phyloP scores from a whole-genome alignment of 2,797 vertebrate species.

The Forpus xanthops region DNA sequence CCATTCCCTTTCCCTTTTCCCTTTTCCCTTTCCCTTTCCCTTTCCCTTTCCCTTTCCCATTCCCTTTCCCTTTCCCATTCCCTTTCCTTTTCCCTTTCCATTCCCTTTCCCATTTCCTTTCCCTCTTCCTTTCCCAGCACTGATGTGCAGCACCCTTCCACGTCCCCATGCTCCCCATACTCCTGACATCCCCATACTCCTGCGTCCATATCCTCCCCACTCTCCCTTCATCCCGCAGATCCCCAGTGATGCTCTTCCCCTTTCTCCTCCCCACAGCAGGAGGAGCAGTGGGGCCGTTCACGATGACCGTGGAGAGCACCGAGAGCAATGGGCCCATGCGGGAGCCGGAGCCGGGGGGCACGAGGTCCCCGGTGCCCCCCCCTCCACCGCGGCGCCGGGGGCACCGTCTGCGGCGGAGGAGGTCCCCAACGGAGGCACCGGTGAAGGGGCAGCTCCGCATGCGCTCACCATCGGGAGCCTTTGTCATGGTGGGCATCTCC shows the following conservation, averaged over 20 bases:
- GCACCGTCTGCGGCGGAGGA: slow-evolving; percentile 78
- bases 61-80: no score
- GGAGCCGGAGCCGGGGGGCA: background rate
- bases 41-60: accelerated
- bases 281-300: background rate
- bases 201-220: background rate
- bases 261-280: slow-evolving; percentile 2
- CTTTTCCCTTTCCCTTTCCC: accelerated
- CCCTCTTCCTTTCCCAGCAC: background rate
- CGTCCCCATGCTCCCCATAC: no score
- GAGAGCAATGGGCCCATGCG: slow-evolving; percentile 46
- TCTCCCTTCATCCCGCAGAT: accelerated
- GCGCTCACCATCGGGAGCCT: slow-evolving; percentile 89
- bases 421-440: slow-evolving; percentile 48
- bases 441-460: slow-evolving; percentile 89
- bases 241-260: background rate
- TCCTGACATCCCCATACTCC: background rate
- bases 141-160: background rate
- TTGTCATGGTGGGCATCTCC: slow-evolving; percentile 86
- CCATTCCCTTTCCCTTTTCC: accelerated
- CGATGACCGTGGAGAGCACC: slow-evolving; percentile 43
- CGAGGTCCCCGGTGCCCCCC: background rate
- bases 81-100: accelerated
- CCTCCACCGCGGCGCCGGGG: slow-evolving; percentile 53
- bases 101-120: background rate